Evolutionary conservation across 1,140 invertebrate species (phyloP), one percentile per base, ranked within the genome.

Genomic region (Elysia chlorotica): DNA sequence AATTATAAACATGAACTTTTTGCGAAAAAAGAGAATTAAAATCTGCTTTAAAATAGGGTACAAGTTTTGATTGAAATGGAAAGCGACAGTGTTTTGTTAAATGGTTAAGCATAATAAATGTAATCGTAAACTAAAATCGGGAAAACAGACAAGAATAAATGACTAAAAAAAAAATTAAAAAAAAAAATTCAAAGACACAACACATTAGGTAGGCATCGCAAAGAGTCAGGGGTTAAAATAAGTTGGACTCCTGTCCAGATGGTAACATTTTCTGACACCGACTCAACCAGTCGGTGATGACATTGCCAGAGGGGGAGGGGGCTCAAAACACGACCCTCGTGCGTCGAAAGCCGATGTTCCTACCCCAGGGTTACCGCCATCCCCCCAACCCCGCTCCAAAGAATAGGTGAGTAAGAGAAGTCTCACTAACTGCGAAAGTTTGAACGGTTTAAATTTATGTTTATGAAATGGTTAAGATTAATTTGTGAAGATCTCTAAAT

Each of bases 311-410:
- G 57, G 36, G 21, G 2, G 4, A 30, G 0, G 30, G n/a, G 38
- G 35, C 37, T 31, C 59, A 28, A 56, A 36, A 66, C 61, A 67
- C 17, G 65, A 30, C n/a, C n/a, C n/a, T n/a, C n/a, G n/a, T n/a
- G n/a, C n/a, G n/a, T n/a, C n/a, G n/a, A n/a, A n/a, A n/a, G n/a
- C n/a, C n/a, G n/a, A n/a, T n/a, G n/a, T n/a, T n/a, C n/a, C n/a
- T n/a, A n/a, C n/a, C n/a, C n/a, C n/a, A n/a, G n/a, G n/a, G n/a
- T n/a, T n/a, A n/a, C n/a, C n/a, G n/a, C n/a, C n/a, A n/a, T n/a
- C n/a, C n/a, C n/a, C n/a, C n/a, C n/a, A n/a, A n/a, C n/a, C n/a
- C n/a, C n/a, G n/a, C n/a, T n/a, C n/a, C n/a, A n/a, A n/a, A n/a
- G n/a, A n/a, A n/a, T n/a, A n/a, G n/a, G n/a, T n/a, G n/a, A n/a